Evolutionary conservation across 2,888 invertebrate species (phyloP), one percentile per base, ranked within the genome.

Genomic region (Myopa tessellatipennis): DNA sequence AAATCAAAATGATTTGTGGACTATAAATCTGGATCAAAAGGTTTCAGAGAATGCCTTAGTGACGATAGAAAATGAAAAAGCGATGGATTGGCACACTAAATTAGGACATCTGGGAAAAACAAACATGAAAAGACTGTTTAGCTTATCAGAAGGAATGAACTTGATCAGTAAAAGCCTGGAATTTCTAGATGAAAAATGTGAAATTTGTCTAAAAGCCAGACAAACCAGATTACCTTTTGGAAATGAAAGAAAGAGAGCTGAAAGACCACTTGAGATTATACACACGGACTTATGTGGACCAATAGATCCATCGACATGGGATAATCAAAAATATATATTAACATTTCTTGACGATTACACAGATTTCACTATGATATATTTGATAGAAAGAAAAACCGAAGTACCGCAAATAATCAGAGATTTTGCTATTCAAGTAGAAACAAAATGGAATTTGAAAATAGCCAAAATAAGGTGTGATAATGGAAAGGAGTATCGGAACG

Each of bases 201-300:
- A 60, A 77, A 36, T 65, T 80, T 34, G 79, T 55, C 16, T 55
- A 16, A 55, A 55, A 55, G 55, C 55, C 16, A 55, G 16, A 55
- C 55, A 55, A 16, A 55, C 55, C 55, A 55, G 55, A 55, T 55
- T 55, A 16, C 55, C 55, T 55, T 55, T 55, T 55, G 12, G 16
- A 55, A 55, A 55, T 55, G 55, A 55, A 10, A 50, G 50, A 18
- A 40, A 7, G 40, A 26, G 26, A 26, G 26, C 26, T 26, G 26
- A 26, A 26, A 26, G 26, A 26, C 26, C 26, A 26, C 26, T 75
- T 50, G 63, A 75, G 36, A 6, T 75, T 12, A 52, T 75, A 68
- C 76, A 76, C 34, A 76, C 68, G n/a, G 70, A 76, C 26, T 45
- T 76, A 12, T 76, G 76, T 52, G 70, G 76, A 26, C 69, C 69